A percentile compares a stretch with the other conserved stretches of the same genome.
Evolutionary conservation across 1,140 invertebrate genomes (phyloP).

Genomic region (Pseudomyrmex flavicornis): DNA sequence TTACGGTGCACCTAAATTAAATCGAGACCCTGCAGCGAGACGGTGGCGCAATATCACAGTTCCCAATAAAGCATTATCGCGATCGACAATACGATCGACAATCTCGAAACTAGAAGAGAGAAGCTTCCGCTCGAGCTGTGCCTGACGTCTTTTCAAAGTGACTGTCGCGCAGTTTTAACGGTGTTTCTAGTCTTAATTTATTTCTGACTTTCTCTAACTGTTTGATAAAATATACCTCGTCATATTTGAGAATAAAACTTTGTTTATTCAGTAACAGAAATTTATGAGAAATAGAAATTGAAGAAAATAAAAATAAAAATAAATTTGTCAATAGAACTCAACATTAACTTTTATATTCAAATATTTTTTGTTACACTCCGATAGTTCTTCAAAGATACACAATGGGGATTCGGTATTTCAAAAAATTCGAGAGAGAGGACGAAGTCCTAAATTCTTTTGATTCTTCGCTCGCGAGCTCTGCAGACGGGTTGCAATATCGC

Average conservation of each 20-base stretch:
- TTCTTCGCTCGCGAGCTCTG: not conserved
- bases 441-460: conserved; percentile 2
- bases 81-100: conserved; percentile 60
- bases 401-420: not conserved
- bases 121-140: conserved; percentile 54
- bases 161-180: not conserved
- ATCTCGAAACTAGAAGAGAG: conserved; percentile 43
- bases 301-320: no score
- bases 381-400: not conserved
- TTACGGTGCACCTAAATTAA: conserved; percentile 72
- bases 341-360: conserved; percentile 3
- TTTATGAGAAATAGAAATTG: no score
- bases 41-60: conserved; percentile 68
- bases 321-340: no score
- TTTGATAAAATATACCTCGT: not conserved
- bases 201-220: not conserved
- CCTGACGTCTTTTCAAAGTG: not conserved
- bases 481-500: conserved; percentile 59
- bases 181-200: not conserved
- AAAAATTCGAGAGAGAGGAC: not conserved
- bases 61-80: conserved; percentile 64
- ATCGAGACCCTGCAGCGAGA: conserved; percentile 61
- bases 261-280: no score
- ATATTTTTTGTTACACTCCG: not conserved
- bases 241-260: no score